These are phyloP conservation scores for Pelvicachromis taeniatus DNA, from an alignment of 2,113 vertebrate species.

Conservation along the genomic window DNA sequence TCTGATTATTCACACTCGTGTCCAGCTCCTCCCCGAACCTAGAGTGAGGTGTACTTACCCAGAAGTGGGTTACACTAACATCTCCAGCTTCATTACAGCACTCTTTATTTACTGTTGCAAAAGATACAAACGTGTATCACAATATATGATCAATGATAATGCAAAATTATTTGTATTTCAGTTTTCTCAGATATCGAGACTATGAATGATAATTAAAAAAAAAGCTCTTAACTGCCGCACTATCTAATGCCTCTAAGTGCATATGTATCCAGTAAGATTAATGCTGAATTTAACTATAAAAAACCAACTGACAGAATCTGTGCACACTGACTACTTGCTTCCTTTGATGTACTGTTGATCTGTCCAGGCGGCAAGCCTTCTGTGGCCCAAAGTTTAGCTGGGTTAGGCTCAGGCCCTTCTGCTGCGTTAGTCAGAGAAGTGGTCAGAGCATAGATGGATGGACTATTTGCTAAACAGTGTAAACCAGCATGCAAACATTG, in stretches of 20 bases:
- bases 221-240: neutral
- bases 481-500: neutral
- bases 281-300: neutral
- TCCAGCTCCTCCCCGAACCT: too few relatives aligned
- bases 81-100: neutral
- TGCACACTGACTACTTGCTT: neutral
- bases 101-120: neutral
- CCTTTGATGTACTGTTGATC: neutral
- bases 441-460: neutral
- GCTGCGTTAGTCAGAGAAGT: neutral
- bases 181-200: neutral
- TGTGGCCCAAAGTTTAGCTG: neutral
- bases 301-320: neutral
- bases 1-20: too few relatives aligned
- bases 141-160: neutral
- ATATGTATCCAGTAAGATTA: neutral
- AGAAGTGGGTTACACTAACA: too few relatives aligned
- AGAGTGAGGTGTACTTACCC: too few relatives aligned
- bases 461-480: neutral
- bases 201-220: neutral
- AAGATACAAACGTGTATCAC: neutral
- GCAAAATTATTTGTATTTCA: neutral
- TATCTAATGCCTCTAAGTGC: neutral
- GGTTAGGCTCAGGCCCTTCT: neutral
- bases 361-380: neutral